Evolutionary conservation across 2,888 invertebrate genomes (phyloP), one percentile per base, ranked within the genome.

Genomic region (Scaptomyza cyrtandrae): DNA sequence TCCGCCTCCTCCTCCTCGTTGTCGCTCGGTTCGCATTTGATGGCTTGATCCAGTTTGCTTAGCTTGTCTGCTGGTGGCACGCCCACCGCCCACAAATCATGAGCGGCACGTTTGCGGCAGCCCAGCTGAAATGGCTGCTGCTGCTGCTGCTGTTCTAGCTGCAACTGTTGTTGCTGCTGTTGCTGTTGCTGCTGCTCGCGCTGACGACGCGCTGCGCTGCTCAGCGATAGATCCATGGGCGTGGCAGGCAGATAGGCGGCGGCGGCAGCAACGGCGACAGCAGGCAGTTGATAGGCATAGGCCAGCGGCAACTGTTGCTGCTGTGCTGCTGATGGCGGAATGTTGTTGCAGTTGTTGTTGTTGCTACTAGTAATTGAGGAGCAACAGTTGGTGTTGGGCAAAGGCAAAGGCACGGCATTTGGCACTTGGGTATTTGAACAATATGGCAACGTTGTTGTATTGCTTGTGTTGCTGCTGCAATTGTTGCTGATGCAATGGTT

Each of bases 161-260:
- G 70, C 44, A 78, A 78, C 9, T 29, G 76, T 31, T 75, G 69
- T 2, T 44, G 43, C n/a, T 48, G 64, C 5, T 71, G 70, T 43
- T 76, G 78, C 9, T 29, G 48, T 83, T 60, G 45, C 16, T 64
- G 64, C 16, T 74, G 79, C 39, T 77, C 71, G 7, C 71, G 75
- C 16, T 73, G 78, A 6, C 88, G 78, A 24, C 89, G 85, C 44
- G 84, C 85, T 6, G 88, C 78, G 24, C 84, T 80, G 33, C 90
- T 89, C 35, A 92, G 73, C 14, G 92, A 92, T 27, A 92, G 73
- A 75, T 92, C 92, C 80, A 92, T 92, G 67, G 92, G 92, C 31
- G 82, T 78, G 49, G 88, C 75, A 19, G 64, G 57, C 72, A 75
- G 14, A 33, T 65, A 66, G 44, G 76, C 75, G 60, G 71, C 75